phyloP scores from a whole-genome alignment of 2,113 vertebrate genomes.

The Erinaceus europaeus region DNA sequence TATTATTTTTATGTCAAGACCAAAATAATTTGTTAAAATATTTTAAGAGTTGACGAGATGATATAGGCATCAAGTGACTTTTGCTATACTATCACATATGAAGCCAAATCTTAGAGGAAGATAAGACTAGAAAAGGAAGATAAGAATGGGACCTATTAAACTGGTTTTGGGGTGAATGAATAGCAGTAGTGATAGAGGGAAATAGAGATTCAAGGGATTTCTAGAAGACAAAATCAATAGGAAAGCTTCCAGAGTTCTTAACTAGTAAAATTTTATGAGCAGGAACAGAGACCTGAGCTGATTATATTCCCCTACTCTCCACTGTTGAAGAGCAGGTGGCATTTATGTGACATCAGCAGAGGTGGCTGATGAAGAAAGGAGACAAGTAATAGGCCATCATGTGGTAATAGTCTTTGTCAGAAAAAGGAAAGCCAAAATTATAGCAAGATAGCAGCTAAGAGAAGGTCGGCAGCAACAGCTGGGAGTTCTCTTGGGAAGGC shows the following conservation, averaged over 20 bases:
- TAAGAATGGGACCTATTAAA: background rate
- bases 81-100: background rate
- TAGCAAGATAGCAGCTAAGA: constrained; percentile 1
- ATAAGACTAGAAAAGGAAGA: background rate
- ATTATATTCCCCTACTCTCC: background rate
- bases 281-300: background rate
- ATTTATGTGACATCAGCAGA: constrained; percentile 54
- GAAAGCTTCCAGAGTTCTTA: background rate
- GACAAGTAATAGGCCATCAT: background rate
- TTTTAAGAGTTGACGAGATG: background rate
- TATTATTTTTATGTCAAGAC: background rate
- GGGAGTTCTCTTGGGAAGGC: constrained; percentile 59
- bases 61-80: background rate
- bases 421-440: constrained; percentile 41
- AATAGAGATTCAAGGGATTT: background rate
- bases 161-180: background rate
- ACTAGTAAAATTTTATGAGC: background rate
- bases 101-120: no score
- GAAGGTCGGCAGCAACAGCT: constrained; percentile 51
- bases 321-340: background rate
- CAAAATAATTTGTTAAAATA: background rate
- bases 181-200: background rate
- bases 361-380: constrained; percentile 43
- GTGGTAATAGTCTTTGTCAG: constrained; percentile 43
- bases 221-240: background rate